Base-by-base conservation (phyloP, 1,140 invertebrate species). In the Batillaria attramentaria region DNA sequence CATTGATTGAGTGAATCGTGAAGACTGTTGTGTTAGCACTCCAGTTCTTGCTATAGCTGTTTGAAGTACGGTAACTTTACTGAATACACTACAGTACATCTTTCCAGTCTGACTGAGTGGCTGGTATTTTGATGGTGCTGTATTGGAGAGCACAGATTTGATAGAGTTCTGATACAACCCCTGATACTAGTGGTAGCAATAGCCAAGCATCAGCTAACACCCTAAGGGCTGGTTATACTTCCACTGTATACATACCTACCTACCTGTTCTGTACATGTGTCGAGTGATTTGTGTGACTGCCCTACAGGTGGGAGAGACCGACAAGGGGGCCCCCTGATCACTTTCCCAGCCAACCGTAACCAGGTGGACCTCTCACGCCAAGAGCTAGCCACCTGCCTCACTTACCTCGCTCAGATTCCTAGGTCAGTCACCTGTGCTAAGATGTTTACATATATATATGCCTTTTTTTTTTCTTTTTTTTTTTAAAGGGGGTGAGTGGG, bases 271-370 rank as follows among this genome's bases (percentile, higher is more conserved):
- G n/a, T n/a, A n/a, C n/a, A n/a, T n/a, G n/a, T n/a, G n/a, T n/a
- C n/a, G n/a, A n/a, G n/a, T n/a, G n/a, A n/a, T n/a, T n/a, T n/a
- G 35, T 13, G 16, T 35, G 33, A 69, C 24, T 33, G 39, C 37
- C 6, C 72, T 66, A 42, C 75, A 90, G 89, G 90, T 66, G 90
- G 89, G 0, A 76, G 88, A 72, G 89, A 90, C 79, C 76, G 81
- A 66, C 84, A 88, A 80, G 89, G 89, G 43, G 90, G 90, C 42
- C 90, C 90, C 74, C 81, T 90, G 33, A 75, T 91, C 60, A 87
- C 86, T 18, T 89, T 91, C 68, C 90, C 88, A 5, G 80, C 84
- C 42, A 81, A 87, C 65, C 68, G 81, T 28, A 78, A 78, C 60
- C 78, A 80, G 50, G 78, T 79, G 8, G 83, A 86, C 50, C 84